Evolutionary conservation across 2,113 vertebrate genomes (phyloP).

Genomic region (Pogonocichla stellata): DNA sequence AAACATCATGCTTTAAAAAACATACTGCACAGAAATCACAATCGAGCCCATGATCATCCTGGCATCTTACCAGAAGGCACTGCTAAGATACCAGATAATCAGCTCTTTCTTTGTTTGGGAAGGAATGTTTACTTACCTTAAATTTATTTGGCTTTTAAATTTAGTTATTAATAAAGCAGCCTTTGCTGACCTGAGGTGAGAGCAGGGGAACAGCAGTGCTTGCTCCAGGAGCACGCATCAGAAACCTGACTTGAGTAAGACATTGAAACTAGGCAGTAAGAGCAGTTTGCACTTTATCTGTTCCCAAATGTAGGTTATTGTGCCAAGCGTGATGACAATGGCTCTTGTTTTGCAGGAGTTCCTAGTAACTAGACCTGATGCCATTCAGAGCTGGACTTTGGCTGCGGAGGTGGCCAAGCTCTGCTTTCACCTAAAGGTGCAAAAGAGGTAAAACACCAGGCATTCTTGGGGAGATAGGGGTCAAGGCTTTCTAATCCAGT

Average conservation of each 20-base stretch:
- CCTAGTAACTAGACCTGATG: not conserved
- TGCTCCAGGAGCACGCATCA: not conserved
- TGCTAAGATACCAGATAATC: not conserved
- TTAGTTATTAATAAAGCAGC: not conserved
- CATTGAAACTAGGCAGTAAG: not conserved
- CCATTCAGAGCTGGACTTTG: not conserved
- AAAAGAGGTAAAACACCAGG: not conserved
- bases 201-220: not conserved
- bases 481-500: not conserved
- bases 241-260: not conserved
- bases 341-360: not conserved
- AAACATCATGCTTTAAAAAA: not conserved
- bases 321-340: not conserved
- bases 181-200: not conserved
- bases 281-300: not conserved
- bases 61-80: not conserved
- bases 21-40: not conserved
- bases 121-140: not conserved
- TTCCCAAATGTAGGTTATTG: not conserved
- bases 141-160: not conserved
- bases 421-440: not conserved
- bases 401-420: not conserved
- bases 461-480: rapidly evolving
- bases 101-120: not conserved
- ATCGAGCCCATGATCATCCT: not conserved